A percentile compares a stretch with the other conserved stretches of the same genome.
Conservation (phyloP, 2,888 invertebrate genomes). For the Julus scanicus region DNA sequence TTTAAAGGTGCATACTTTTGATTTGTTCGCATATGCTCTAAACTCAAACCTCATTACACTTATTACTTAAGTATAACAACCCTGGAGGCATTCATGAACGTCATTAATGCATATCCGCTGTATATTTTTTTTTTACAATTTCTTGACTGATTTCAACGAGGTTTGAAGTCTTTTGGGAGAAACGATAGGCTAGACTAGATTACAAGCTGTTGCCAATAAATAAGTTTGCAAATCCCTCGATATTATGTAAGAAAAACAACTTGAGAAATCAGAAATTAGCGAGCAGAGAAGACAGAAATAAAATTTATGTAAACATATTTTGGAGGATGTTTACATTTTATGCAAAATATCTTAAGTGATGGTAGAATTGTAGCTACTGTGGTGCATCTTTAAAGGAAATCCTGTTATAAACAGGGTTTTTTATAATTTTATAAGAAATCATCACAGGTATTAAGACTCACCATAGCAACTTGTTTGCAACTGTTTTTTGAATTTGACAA, state of each 20-base stretch:
- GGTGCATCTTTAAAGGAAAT: no score
- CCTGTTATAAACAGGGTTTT: no score
- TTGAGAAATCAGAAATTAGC: background rate
- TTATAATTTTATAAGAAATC: no score
- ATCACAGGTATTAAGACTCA: no score
- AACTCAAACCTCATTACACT: background rate
- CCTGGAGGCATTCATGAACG: background rate
- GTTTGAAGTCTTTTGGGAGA: background rate
- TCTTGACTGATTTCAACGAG: background rate
- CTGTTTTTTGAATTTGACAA: no score
- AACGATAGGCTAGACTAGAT: no score
- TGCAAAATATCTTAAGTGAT: background rate
- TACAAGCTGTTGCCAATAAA: background rate
- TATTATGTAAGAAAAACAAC: background rate
- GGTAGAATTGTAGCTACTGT: background rate
- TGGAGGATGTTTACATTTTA: background rate
- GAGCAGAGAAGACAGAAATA: background rate
- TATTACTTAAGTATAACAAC: no score
- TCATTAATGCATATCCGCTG: background rate
- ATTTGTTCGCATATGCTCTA: background rate
- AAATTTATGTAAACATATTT: background rate
- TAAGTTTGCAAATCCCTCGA: background rate
- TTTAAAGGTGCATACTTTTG: background rate
- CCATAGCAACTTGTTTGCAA: no score
- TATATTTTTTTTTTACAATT: background rate